Evolutionary conservation across 2,888 invertebrate genomes (phyloP).

Genomic region (Tetragnatha montana): DNA sequence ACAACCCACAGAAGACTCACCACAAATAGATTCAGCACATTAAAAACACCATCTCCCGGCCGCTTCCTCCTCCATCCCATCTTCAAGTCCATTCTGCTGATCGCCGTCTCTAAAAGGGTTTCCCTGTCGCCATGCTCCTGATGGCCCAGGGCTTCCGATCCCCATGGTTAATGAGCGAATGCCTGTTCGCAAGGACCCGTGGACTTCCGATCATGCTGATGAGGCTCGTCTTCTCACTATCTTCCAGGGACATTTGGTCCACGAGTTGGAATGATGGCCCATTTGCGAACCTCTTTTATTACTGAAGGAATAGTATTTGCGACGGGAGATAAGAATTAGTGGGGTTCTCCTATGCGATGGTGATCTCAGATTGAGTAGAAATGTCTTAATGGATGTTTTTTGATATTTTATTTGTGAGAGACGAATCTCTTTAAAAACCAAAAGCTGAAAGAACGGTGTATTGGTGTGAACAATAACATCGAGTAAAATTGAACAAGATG

Average conservation of each 20-base stretch:
- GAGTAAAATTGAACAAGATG: no score
- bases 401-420: no score
- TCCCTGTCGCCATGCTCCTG: slow-evolving; percentile 35
- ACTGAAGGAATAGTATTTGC: no score
- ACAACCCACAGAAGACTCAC: background rate
- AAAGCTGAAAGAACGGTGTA: no score
- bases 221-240: background rate
- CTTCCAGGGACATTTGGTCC: background rate
- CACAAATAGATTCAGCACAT: background rate
- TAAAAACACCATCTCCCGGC: background rate
- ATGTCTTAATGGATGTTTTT: no score
- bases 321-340: no score
- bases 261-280: background rate
- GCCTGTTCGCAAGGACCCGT: background rate
- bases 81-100: slow-evolving; percentile 17
- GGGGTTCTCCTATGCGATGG: no score
- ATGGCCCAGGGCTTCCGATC: background rate
- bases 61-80: background rate
- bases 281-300: background rate
- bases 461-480: no score
- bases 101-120: slow-evolving; percentile 51
- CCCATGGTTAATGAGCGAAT: background rate
- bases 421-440: no score
- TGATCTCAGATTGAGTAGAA: no score
- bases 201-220: background rate